Evolutionary conservation across 2,113 vertebrate genomes (phyloP).

Genomic region (Heterocephalus glaber): DNA sequence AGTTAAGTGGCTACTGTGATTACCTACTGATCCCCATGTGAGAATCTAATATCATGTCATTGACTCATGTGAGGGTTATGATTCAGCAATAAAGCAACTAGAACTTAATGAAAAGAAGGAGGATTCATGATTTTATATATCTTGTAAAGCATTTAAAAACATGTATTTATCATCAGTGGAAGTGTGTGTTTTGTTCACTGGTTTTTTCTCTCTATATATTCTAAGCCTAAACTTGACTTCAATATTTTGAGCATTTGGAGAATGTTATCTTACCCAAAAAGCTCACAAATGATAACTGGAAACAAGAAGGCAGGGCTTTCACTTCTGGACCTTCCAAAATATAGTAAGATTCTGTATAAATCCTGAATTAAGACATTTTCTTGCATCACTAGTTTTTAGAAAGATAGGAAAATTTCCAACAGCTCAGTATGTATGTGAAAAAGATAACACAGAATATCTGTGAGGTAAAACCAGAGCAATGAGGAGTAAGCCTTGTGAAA

Average conservation of each 20-base stretch:
- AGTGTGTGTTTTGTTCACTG: constrained; percentile 24
- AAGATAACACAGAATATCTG: constrained; percentile 26
- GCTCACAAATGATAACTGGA: constrained; percentile 4
- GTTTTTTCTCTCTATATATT: neutral
- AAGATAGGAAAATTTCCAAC: constrained; percentile 15
- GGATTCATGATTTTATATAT: constrained; percentile 58
- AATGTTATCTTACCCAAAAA: constrained; percentile 19
- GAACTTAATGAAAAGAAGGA: constrained; percentile 14
- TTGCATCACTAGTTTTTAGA: neutral
- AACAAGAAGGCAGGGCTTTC: neutral
- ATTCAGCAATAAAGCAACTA: constrained; percentile 42
- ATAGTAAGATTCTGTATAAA: constrained; percentile 15
- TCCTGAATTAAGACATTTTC: neutral
- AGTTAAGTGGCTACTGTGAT: constrained; percentile 45
- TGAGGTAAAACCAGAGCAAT: neutral
- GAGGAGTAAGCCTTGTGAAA: neutral
- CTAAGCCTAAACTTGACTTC: constrained; percentile 40
- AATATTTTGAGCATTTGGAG: constrained; percentile 15
- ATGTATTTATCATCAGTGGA: neutral
- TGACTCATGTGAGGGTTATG: constrained; percentile 37
- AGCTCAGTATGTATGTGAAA: neutral
- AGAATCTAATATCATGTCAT: neutral
- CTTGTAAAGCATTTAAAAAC: constrained; percentile 24
- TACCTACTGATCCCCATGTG: neutral
- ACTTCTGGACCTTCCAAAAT: neutral